A percentile compares a stretch with the other conserved stretches of the same genome.
phyloP scores from a whole-genome alignment of 2,113 vertebrate genomes.

The Potamarius usumacintae region DNA sequence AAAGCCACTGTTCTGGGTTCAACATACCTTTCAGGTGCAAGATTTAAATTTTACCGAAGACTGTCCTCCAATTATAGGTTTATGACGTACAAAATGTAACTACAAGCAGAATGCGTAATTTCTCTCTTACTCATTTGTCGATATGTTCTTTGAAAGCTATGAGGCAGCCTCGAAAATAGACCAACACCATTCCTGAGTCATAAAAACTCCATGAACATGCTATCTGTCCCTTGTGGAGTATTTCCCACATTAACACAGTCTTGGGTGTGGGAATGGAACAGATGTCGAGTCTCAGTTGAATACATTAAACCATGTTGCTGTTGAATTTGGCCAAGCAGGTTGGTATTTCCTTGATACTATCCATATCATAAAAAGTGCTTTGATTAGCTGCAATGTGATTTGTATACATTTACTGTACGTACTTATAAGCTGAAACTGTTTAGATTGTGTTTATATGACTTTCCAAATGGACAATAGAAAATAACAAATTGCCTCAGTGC shows the following conservation, averaged over 20 bases:
- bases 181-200: constrained; percentile 21
- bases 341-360: neutral
- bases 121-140: neutral
- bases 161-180: neutral
- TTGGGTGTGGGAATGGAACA: constrained; percentile 49
- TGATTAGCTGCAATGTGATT: neutral
- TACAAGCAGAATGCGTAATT: neutral
- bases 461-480: neutral
- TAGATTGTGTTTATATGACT: neutral
- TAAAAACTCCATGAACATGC: constrained; percentile 37
- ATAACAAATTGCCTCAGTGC: neutral
- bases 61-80: neutral
- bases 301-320: constrained; percentile 37
- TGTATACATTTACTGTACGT: neutral
- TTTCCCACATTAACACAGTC: constrained; percentile 47
- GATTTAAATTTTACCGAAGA: neutral
- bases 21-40: neutral
- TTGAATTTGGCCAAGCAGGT: neutral
- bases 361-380: neutral
- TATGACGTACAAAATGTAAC: neutral
- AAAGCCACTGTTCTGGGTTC: neutral
- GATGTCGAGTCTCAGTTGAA: constrained; percentile 11
- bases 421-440: neutral
- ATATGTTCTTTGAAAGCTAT: neutral
- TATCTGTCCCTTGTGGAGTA: constrained; percentile 25